A percentile compares a stretch with the other conserved stretches of the same genome.
Evolutionary conservation across 2,888 invertebrate species (phyloP).

Genomic region (Spisula solida): DNA sequence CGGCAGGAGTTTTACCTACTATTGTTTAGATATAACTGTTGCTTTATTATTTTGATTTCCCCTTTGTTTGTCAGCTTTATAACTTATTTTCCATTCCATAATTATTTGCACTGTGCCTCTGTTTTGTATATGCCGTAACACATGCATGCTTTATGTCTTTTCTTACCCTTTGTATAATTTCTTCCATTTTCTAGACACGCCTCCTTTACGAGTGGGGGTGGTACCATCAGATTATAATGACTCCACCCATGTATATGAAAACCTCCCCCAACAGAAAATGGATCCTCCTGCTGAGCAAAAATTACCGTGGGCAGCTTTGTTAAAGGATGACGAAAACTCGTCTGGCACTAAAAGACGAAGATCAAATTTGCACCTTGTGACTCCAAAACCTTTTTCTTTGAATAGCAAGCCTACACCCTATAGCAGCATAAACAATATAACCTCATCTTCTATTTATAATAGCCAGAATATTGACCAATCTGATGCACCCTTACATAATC

Average conservation of each 20-base stretch:
- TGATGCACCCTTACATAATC: slow-evolving; percentile 62
- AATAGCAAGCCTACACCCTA: slow-evolving; percentile 60
- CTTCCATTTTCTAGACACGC: slow-evolving; percentile 67
- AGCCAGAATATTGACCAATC: slow-evolving; percentile 60
- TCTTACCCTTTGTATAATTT: slow-evolving; percentile 48
- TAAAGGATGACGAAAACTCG: slow-evolving; percentile 62
- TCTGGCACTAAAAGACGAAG: slow-evolving; percentile 75
- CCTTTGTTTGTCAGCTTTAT: too few relatives aligned
- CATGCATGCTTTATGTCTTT: slow-evolving; percentile 46
- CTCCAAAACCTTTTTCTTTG: slow-evolving; percentile 81
- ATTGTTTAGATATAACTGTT: too few relatives aligned
- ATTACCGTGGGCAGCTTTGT: slow-evolving; percentile 64
- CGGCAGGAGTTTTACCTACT: too few relatives aligned
- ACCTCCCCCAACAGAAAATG: slow-evolving; percentile 75
- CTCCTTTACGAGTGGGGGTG: slow-evolving; percentile 66
- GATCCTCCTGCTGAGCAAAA: slow-evolving; percentile 52
- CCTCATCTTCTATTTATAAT: slow-evolving; percentile 53
- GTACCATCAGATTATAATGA: slow-evolving; percentile 63
- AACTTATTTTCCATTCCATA: background rate
- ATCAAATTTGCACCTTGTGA: slow-evolving; percentile 77
- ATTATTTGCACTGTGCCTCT: slow-evolving; percentile 19
- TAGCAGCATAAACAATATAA: slow-evolving; percentile 64
- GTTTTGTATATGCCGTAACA: background rate
- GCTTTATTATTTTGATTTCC: too few relatives aligned
- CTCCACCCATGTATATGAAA: slow-evolving; percentile 80